phyloP scores from a whole-genome alignment of 2,113 vertebrate genomes.

The Peromyscus leucopus region DNA sequence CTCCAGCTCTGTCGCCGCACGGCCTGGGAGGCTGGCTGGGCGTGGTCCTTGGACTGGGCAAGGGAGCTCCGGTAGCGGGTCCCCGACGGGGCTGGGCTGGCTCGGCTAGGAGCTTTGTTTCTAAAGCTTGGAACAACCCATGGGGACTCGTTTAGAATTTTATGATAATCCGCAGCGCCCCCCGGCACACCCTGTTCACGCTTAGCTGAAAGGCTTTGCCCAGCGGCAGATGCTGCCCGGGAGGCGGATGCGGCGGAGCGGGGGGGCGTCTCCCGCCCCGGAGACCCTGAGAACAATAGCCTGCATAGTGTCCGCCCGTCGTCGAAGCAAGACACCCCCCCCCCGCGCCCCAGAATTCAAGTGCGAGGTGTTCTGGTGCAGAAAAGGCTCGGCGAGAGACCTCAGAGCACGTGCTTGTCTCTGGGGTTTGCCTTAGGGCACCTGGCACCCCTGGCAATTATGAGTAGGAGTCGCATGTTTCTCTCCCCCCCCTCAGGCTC shows the following conservation, averaged over 20 bases:
- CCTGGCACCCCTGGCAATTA: not conserved
- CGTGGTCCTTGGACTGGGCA: not conserved
- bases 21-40: slow-evolving; percentile 53
- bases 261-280: slow-evolving; percentile 10
- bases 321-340: not conserved
- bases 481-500: not conserved
- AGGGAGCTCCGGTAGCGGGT: not conserved
- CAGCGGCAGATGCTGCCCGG: slow-evolving; percentile 52
- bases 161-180: slow-evolving; percentile 51
- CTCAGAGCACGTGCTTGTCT: slow-evolving; percentile 4
- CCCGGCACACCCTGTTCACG: slow-evolving; percentile 70
- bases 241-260: not conserved
- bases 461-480: not conserved
- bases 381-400: slow-evolving; percentile 10
- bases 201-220: slow-evolving; percentile 65
- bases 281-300: slow-evolving; percentile 77
- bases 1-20: not conserved
- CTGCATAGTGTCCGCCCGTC: not conserved
- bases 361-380: slow-evolving; percentile 1
- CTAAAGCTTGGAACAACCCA: not conserved
- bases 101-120: slow-evolving; percentile 74
- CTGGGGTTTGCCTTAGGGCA: slow-evolving; percentile 17
- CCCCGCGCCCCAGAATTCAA: not conserved
- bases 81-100: not conserved
- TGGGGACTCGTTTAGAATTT: slow-evolving; percentile 40